These are phyloP conservation scores for Aleiodes leptofemur DNA, from an alignment of 2,888 invertebrate species.

Conservation along the genomic window DNA sequence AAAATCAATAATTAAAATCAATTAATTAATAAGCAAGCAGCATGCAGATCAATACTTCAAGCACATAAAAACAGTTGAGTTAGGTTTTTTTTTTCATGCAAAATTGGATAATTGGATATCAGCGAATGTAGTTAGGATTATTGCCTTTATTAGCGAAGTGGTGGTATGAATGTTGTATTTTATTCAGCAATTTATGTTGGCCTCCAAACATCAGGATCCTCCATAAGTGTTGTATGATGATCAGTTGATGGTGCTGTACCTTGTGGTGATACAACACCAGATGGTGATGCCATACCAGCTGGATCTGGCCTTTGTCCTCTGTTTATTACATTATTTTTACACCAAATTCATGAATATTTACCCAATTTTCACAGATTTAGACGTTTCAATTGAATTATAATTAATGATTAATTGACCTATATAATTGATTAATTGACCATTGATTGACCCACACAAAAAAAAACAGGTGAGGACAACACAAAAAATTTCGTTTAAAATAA, in stretches of 20 bases:
- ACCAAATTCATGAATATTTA: constrained; percentile 32
- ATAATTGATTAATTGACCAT: neutral
- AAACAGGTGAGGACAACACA: constrained; percentile 18
- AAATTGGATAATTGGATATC: constrained; percentile 7
- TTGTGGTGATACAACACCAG: constrained; percentile 78
- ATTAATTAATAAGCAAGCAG: constrained; percentile 9
- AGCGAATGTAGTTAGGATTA: constrained; percentile 56
- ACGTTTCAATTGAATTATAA: constrained; percentile 5
- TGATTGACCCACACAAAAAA: constrained; percentile 19
- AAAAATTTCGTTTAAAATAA: constrained; percentile 29
- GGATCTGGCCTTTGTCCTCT: constrained; percentile 90
- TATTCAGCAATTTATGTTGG: constrained; percentile 84
- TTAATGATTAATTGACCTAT: neutral
- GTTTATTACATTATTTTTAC: constrained; percentile 61
- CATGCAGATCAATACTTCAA: constrained; percentile 8
- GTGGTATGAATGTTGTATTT: constrained; percentile 65
- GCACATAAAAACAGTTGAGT: neutral
- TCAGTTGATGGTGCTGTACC: constrained; percentile 80
- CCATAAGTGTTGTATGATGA: constrained; percentile 90
- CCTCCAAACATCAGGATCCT: constrained; percentile 95
- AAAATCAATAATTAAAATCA: neutral
- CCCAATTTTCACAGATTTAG: constrained; percentile 78
- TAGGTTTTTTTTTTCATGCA: neutral
- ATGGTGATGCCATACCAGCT: constrained; percentile 85
- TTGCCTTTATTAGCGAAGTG: constrained; percentile 74